Percentiles rank a stretch among this genome's conserved stretches.
Conservation (phyloP, 2,888 invertebrate species). For the Caenorhabditis uteleia region DNA sequence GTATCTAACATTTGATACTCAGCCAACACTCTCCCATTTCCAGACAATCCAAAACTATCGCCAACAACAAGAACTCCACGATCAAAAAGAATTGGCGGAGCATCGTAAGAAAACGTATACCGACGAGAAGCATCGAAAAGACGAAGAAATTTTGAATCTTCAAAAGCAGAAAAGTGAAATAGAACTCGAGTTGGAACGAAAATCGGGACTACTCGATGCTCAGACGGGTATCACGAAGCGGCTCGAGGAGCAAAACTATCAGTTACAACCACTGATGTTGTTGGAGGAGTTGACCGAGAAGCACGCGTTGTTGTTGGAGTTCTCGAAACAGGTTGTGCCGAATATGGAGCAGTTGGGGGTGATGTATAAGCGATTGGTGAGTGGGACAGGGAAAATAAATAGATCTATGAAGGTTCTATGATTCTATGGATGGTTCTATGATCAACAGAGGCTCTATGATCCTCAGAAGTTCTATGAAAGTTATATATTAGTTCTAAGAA, state of each 20-base stretch:
- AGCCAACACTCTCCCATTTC: not conserved
- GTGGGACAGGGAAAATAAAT: no score
- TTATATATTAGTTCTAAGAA: no score
- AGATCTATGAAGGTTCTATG: no score
- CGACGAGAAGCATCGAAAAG: constrained; percentile 33
- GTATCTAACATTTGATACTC: no score
- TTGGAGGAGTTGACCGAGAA: constrained; percentile 31
- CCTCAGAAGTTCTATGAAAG: no score
- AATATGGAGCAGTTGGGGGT: constrained; percentile 11
- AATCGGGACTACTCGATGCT: constrained; percentile 34
- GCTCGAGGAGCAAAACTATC: constrained; percentile 34
- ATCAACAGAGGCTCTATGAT: no score
- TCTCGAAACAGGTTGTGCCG: constrained; percentile 17
- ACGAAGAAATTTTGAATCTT: constrained; percentile 37
- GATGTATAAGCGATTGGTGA: constrained; percentile 31
- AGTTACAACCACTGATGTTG: constrained; percentile 34
- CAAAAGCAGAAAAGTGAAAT: constrained; percentile 31
- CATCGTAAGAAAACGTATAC: constrained; percentile 43
- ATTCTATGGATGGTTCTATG: no score
- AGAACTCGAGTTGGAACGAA: constrained; percentile 33
- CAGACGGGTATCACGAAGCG: constrained; percentile 36
- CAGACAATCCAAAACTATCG: constrained; percentile 45
- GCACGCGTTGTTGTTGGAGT: constrained; percentile 13
- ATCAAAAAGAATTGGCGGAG: constrained; percentile 45
- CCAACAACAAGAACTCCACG: constrained; percentile 39